Conservation (phyloP, 2,113 vertebrate genomes). For the Oryzias melastigma region DNA sequence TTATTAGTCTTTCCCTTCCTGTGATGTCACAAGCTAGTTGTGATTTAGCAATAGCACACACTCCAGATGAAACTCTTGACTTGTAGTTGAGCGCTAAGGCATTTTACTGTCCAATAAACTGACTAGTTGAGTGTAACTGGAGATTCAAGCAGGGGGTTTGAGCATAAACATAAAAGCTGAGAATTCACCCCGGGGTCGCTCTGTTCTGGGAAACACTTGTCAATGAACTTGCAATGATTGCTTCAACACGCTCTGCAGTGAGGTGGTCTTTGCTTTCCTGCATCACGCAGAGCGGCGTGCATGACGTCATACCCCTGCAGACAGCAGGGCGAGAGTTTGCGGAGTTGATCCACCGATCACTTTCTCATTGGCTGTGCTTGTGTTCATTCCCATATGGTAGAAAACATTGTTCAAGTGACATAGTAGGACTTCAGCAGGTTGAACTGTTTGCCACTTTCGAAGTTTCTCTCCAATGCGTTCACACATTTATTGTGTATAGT, state of each 20-base stretch:
- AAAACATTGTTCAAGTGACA: background rate
- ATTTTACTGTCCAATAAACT: slow-evolving; percentile 53
- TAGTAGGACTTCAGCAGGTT: slow-evolving; percentile 12
- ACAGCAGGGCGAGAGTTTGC: slow-evolving; percentile 17
- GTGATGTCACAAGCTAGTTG: slow-evolving; percentile 44
- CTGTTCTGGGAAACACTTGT: slow-evolving; percentile 57
- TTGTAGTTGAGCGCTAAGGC: slow-evolving; percentile 13
- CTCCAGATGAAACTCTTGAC: slow-evolving; percentile 19
- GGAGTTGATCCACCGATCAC: slow-evolving; percentile 29
- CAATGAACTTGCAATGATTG: slow-evolving; percentile 50
- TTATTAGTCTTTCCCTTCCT: slow-evolving; percentile 11
- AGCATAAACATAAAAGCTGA: slow-evolving; percentile 44
- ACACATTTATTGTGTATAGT: slow-evolving; percentile 10
- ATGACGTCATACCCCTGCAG: slow-evolving; percentile 48
- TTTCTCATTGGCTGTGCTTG: slow-evolving; percentile 42
- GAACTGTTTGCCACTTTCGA: slow-evolving; percentile 26
- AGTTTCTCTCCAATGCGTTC: slow-evolving; percentile 2
- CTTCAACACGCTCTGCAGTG: slow-evolving; percentile 36
- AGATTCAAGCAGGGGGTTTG: slow-evolving; percentile 35
- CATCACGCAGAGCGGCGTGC: slow-evolving; percentile 39
- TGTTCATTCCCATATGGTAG: slow-evolving; percentile 9
- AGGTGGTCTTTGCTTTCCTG: slow-evolving; percentile 63
- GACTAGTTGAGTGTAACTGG: slow-evolving; percentile 42
- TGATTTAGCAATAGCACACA: slow-evolving; percentile 38
- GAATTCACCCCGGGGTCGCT: slow-evolving; percentile 33